Evolutionary conservation across 1,140 invertebrate species (phyloP).

Genomic region (Maniola jurtina): DNA sequence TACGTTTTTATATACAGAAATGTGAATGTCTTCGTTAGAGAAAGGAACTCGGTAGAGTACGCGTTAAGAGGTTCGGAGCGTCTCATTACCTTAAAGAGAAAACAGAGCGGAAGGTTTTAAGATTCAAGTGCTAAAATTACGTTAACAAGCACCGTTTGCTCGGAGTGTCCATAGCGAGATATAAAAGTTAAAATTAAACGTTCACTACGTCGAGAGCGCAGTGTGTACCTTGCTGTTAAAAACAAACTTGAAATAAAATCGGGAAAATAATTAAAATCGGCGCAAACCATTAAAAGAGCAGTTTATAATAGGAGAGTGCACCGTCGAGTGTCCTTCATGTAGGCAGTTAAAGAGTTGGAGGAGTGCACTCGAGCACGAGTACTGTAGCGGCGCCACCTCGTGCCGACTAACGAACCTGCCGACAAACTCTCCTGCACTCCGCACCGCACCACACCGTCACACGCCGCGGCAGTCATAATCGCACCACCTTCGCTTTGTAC

Average conservation of each 20-base stretch:
- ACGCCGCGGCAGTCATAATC: slow-evolving; percentile 39
- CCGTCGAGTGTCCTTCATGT: slow-evolving; percentile 73
- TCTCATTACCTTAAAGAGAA: slow-evolving; percentile 40
- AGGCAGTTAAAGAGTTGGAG: slow-evolving; percentile 78
- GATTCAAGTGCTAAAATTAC: slow-evolving; percentile 28
- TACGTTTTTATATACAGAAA: slow-evolving; percentile 31
- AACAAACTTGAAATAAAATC: slow-evolving; percentile 51
- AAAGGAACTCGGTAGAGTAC: slow-evolving; percentile 30
- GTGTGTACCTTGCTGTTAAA: slow-evolving; percentile 36
- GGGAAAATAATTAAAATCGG: slow-evolving; percentile 75
- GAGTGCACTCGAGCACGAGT: slow-evolving; percentile 72
- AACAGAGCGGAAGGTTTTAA: slow-evolving; percentile 24
- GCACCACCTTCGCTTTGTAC: slow-evolving; percentile 25
- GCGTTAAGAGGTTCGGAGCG: slow-evolving; percentile 37
- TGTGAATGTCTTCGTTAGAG: slow-evolving; percentile 54
- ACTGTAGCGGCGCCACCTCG: slow-evolving; percentile 66
- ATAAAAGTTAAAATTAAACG: slow-evolving; percentile 27
- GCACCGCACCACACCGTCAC: slow-evolving; percentile 22
- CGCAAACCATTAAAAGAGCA: slow-evolving; percentile 77
- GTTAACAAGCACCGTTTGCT: slow-evolving; percentile 14
- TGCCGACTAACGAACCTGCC: slow-evolving; percentile 68
- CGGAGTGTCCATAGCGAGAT: slow-evolving; percentile 19
- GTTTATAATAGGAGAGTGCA: slow-evolving; percentile 77
- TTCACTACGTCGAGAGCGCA: slow-evolving; percentile 28
- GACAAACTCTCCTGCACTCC: slow-evolving; percentile 53